Percentiles rank a stretch among this genome's conserved stretches.
Conservation (phyloP, 2,113 vertebrate species). For the Corydoras maculifer region DNA sequence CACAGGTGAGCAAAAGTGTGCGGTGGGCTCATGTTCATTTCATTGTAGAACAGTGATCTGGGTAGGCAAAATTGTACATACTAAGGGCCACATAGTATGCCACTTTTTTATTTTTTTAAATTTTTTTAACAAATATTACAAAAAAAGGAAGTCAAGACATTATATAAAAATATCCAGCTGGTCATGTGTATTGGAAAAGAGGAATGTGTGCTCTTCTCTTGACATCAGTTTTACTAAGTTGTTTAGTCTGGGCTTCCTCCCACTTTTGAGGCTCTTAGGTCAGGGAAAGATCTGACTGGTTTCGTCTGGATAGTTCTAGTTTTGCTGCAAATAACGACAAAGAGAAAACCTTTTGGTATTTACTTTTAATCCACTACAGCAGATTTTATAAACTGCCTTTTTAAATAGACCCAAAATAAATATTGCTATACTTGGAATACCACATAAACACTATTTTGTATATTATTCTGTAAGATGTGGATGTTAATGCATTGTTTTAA, state of each 20-base stretch:
- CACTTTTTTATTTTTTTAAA: too few relatives aligned
- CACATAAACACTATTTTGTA: too few relatives aligned
- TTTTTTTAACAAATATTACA: conserved; percentile 22
- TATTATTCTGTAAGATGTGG: too few relatives aligned
- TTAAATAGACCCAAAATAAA: too few relatives aligned
- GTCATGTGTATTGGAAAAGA: conserved; percentile 36
- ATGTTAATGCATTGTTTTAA: too few relatives aligned
- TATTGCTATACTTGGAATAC: too few relatives aligned
- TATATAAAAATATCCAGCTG: conserved; percentile 34
- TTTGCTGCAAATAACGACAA: conserved; percentile 19
- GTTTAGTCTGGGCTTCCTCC: conserved; percentile 58
- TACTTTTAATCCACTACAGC: conserved; percentile 31
- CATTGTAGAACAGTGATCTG: conserved; percentile 31
- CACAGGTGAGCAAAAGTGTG: conserved; percentile 47
- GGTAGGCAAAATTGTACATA: too few relatives aligned
- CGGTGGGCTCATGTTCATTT: conserved; percentile 16
- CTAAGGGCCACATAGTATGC: too few relatives aligned
- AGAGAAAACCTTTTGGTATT: conserved; percentile 35
- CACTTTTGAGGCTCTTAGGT: conserved; percentile 43
- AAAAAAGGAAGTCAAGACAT: conserved; percentile 24
- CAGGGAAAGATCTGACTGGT: neutral
- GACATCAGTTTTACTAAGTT: conserved; percentile 46
- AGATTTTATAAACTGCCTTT: too few relatives aligned
- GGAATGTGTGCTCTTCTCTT: conserved; percentile 45
- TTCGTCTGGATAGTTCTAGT: conserved; percentile 9